These are phyloP conservation scores for Okapia johnstoni DNA, from an alignment of 2,113 vertebrate species.

Conservation along the genomic window DNA sequence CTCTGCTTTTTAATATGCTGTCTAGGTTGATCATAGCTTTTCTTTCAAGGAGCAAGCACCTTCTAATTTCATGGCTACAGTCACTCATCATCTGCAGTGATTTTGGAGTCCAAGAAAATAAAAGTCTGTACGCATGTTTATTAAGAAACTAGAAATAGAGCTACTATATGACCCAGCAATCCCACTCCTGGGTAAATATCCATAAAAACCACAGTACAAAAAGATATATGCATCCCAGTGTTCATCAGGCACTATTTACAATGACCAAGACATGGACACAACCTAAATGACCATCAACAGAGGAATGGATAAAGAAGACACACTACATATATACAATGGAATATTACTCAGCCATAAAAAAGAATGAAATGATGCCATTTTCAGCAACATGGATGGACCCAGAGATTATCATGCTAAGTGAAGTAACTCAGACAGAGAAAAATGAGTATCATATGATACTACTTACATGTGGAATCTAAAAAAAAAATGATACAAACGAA, in stretches of 20 bases:
- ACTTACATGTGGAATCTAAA: background rate
- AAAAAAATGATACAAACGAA: background rate
- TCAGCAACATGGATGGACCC: background rate
- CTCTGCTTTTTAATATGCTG: background rate
- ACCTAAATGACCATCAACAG: background rate
- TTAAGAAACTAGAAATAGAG: background rate
- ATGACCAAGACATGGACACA: background rate
- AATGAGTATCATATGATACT: background rate
- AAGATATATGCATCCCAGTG: background rate
- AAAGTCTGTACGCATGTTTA: background rate
- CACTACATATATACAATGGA: background rate
- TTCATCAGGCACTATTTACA: background rate
- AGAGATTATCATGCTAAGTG: background rate
- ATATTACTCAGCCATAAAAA: background rate
- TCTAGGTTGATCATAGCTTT: background rate
- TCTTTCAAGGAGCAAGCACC: background rate
- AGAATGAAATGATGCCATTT: background rate
- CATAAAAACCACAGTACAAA: background rate
- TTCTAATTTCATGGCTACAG: background rate
- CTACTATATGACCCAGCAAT: background rate
- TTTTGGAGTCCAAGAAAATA: background rate
- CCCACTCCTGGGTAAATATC: background rate
- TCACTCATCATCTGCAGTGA: background rate
- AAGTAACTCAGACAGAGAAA: background rate
- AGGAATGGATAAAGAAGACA: background rate